These are phyloP conservation scores for Hormaphis cornu DNA, from an alignment of 1,140 invertebrate genomes.

Conservation along the genomic window DNA sequence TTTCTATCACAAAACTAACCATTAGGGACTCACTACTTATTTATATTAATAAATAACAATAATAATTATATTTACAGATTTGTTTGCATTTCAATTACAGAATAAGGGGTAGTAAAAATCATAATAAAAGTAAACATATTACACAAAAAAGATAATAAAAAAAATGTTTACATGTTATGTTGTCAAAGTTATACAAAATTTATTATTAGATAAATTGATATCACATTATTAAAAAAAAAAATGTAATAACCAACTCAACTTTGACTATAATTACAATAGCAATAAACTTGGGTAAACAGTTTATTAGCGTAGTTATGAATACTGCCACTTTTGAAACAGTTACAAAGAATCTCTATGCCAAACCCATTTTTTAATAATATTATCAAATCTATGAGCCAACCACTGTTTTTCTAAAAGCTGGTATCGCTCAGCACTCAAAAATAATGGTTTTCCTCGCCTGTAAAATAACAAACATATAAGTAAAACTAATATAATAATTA, in stretches of 20 bases:
- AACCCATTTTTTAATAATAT: conserved; percentile 83
- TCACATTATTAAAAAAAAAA: not conserved
- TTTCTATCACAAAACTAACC: no score
- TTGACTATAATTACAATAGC: not conserved
- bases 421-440: conserved; percentile 80
- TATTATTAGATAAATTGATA: not conserved
- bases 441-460: conserved; percentile 89
- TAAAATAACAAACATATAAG: conserved; percentile 43
- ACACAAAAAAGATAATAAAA: not conserved
- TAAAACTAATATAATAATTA: conserved; percentile 51
- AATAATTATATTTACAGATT: no score
- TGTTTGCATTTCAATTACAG: no score
- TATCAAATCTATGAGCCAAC: conserved; percentile 88
- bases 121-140: not conserved
- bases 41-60: no score
- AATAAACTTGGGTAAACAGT: not conserved
- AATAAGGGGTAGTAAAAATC: not conserved
- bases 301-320: not conserved
- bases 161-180: not conserved
- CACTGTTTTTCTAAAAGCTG: conserved; percentile 86
- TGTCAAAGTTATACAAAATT: not conserved
- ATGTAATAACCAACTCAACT: not conserved
- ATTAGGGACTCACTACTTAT: no score
- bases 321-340: not conserved
- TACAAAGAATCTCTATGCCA: conserved; percentile 61